Percentiles rank a stretch among this genome's conserved stretches.
phyloP scores from a whole-genome alignment of 1,140 invertebrate species.

The Drosophila nigrodunni region DNA sequence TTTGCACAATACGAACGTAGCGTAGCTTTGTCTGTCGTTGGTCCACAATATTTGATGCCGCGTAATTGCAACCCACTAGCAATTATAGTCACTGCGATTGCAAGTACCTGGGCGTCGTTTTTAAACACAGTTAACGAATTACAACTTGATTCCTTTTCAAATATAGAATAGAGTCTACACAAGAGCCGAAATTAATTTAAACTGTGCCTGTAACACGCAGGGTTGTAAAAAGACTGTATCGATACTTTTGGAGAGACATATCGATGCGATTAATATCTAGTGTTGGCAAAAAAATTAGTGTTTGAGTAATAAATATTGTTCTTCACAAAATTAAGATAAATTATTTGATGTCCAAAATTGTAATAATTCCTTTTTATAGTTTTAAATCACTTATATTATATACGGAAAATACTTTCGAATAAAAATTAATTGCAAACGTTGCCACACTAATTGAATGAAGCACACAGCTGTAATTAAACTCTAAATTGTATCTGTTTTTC shows the following conservation, averaged over 20 bases:
- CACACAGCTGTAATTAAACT: not conserved
- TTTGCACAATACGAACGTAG: conserved; percentile 64
- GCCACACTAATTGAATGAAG: not conserved
- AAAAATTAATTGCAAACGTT: conserved; percentile 2
- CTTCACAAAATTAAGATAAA: not conserved
- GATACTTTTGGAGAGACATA: conserved; percentile 8
- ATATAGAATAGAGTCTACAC: conserved; percentile 20
- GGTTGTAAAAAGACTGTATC: conserved; percentile 63
- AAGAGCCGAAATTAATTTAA: conserved; percentile 73
- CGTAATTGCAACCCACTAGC: conserved; percentile 8
- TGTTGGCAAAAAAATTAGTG: conserved; percentile 9
- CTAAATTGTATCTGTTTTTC: not conserved
- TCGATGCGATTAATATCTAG: conserved; percentile 20
- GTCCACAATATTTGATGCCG: conserved; percentile 35
- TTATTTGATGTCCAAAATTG: not conserved
- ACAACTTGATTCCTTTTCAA: conserved; percentile 8
- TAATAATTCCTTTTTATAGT: not conserved
- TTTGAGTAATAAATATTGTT: not conserved
- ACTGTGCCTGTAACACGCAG: conserved; percentile 71
- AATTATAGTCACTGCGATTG: not conserved
- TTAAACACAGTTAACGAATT: conserved; percentile 12
- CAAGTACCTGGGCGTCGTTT: not conserved
- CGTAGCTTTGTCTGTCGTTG: conserved; percentile 72
- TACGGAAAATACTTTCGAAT: no score
- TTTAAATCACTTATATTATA: not conserved